These are phyloP conservation scores for Pristionchus fissidentatus DNA, from an alignment of 2,888 invertebrate genomes.

Conservation along the genomic window DNA sequence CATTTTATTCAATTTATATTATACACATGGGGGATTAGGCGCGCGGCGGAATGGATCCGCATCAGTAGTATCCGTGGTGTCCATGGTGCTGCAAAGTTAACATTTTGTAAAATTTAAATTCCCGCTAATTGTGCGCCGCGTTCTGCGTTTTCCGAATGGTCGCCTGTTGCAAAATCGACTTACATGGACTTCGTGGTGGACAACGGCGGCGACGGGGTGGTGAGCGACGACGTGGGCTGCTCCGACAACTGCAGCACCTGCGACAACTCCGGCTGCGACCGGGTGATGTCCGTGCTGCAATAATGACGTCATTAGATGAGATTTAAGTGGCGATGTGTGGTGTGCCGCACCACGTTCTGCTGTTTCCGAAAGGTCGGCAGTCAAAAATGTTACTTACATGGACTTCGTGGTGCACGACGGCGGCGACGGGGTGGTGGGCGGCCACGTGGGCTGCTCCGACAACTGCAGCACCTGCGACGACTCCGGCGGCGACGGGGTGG, in stretches of 20 bases:
- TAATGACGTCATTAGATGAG: too few relatives aligned
- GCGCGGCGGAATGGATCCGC: too few relatives aligned
- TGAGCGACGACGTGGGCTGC: neutral
- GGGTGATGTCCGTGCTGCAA: neutral
- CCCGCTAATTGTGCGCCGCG: neutral
- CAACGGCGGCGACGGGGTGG: conserved; percentile 6
- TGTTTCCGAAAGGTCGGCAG: too few relatives aligned
- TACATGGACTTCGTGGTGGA: conserved; percentile 18
- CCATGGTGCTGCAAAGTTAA: neutral
- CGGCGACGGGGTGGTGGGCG: neutral
- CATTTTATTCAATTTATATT: too few relatives aligned
- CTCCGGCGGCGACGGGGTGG: neutral
- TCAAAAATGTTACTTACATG: too few relatives aligned
- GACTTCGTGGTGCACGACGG: neutral
- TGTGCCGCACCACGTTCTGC: too few relatives aligned
- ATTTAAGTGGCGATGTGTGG: too few relatives aligned
- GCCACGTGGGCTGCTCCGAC: neutral
- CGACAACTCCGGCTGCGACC: neutral
- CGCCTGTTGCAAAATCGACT: neutral
- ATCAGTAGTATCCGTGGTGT: conserved; percentile 28
- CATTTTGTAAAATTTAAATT: neutral
- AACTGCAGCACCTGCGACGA: neutral
- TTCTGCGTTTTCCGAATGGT: neutral
- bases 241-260: too few relatives aligned
- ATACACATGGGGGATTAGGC: too few relatives aligned